These are phyloP conservation scores for Tipula helvola DNA, from an alignment of 2,888 invertebrate species.

Conservation along the genomic window DNA sequence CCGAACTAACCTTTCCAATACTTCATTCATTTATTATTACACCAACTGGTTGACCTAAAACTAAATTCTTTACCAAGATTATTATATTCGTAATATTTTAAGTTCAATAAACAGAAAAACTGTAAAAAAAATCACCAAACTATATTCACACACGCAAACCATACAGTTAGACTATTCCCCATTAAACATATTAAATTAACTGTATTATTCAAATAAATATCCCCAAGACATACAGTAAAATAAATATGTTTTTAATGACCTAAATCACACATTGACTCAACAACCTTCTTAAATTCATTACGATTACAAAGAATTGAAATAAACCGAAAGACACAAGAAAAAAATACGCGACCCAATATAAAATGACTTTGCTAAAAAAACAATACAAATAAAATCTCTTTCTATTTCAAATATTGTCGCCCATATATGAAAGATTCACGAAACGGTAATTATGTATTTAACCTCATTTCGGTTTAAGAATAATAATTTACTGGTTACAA, in stretches of 20 bases:
- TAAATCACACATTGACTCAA: neutral
- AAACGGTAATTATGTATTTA: slow-evolving; percentile 4
- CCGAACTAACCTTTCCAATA: no score
- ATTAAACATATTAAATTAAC: neutral
- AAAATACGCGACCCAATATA: neutral
- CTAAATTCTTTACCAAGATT: no score
- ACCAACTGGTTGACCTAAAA: no score
- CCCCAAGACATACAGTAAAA: neutral
- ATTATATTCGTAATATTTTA: no score
- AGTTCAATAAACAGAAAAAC: no score
- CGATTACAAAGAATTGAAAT: neutral
- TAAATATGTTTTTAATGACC: neutral
- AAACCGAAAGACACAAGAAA: neutral
- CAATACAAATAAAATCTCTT: neutral
- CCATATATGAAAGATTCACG: neutral
- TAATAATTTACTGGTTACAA: neutral
- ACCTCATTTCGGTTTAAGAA: neutral
- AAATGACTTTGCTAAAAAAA: neutral
- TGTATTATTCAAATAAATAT: neutral
- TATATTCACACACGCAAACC: no score
- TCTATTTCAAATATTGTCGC: neutral
- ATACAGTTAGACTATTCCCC: no score
- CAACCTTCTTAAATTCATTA: neutral
- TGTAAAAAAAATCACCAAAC: no score
- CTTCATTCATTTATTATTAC: no score